These are phyloP conservation scores for Ifrita kowaldi DNA, from an alignment of 2,113 vertebrate genomes.

Conservation along the genomic window DNA sequence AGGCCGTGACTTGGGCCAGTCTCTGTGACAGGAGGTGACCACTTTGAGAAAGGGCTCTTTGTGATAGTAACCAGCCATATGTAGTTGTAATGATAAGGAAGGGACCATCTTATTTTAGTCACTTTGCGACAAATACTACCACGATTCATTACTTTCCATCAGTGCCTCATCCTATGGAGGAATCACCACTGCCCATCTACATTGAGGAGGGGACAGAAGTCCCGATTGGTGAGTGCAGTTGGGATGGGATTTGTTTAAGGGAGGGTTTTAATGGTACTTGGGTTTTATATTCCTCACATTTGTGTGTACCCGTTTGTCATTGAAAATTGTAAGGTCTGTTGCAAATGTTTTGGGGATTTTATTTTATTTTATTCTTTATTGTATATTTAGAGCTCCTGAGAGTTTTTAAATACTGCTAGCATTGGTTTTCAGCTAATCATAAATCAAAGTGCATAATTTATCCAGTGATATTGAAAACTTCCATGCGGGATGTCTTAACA, in stretches of 20 bases:
- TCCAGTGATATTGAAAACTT: neutral
- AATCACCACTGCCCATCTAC: conserved; percentile 71
- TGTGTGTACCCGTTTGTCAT: conserved; percentile 30
- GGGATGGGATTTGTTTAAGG: conserved; percentile 61
- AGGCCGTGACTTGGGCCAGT: neutral
- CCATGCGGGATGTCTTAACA: neutral
- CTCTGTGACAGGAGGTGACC: neutral
- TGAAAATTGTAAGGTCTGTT: conserved; percentile 36
- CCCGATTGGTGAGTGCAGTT: conserved; percentile 70
- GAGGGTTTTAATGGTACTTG: conserved; percentile 44
- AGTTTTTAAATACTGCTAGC: neutral
- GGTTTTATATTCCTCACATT: conserved; percentile 33
- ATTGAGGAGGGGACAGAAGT: conserved; percentile 71
- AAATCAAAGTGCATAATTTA: neutral
- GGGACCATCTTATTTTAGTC: conserved; percentile 61
- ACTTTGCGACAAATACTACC: conserved; percentile 70
- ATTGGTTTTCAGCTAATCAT: neutral
- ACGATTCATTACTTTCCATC: conserved; percentile 75
- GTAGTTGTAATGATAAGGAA: conserved; percentile 56
- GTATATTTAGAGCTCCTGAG: neutral
- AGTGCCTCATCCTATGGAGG: conserved; percentile 72
- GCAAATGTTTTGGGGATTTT: neutral
- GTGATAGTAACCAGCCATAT: conserved; percentile 17
- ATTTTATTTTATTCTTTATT: conserved; percentile 1
- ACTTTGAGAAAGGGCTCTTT: neutral